These are phyloP conservation scores for Aporophyla nigra DNA, from an alignment of 2,888 invertebrate genomes.

Conservation along the genomic window DNA sequence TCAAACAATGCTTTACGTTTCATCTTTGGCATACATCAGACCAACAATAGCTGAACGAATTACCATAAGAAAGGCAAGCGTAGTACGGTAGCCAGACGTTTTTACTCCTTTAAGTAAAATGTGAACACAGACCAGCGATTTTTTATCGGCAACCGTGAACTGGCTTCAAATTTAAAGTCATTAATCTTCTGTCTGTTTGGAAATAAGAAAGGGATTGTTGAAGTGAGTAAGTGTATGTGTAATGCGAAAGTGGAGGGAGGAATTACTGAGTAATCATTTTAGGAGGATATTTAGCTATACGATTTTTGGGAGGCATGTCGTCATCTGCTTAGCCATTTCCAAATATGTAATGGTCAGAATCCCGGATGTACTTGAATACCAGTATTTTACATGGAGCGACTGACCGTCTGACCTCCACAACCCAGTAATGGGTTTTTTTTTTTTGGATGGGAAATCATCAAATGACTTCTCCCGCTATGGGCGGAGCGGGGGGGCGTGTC, in stretches of 20 bases:
- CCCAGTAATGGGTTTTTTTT: no score
- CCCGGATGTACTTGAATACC: neutral
- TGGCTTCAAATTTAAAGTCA: slow-evolving; percentile 59
- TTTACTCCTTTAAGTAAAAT: slow-evolving; percentile 73
- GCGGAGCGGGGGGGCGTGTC: no score
- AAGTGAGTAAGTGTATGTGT: slow-evolving; percentile 42
- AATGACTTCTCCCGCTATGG: no score
- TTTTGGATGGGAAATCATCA: no score
- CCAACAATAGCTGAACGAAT: slow-evolving; percentile 81
- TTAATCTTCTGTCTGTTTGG: slow-evolving; percentile 59
- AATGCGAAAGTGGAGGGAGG: slow-evolving; percentile 40
- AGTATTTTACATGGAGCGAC: neutral
- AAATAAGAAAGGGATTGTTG: slow-evolving; percentile 55
- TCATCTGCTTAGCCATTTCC: neutral
- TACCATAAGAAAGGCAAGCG: slow-evolving; percentile 85
- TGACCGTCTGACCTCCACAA: no score
- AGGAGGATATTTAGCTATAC: slow-evolving; percentile 1
- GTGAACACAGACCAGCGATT: slow-evolving; percentile 68
- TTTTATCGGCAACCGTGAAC: slow-evolving; percentile 56
- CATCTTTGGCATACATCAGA: slow-evolving; percentile 73
- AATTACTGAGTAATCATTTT: slow-evolving; percentile 41
- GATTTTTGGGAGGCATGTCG: neutral
- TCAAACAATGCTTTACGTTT: slow-evolving; percentile 67
- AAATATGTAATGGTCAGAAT: neutral
- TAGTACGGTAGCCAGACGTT: slow-evolving; percentile 83